A percentile compares a stretch with the other conserved stretches of the same genome.
Evolutionary conservation across 2,888 invertebrate species (phyloP).

Genomic region (Nebria salina): DNA sequence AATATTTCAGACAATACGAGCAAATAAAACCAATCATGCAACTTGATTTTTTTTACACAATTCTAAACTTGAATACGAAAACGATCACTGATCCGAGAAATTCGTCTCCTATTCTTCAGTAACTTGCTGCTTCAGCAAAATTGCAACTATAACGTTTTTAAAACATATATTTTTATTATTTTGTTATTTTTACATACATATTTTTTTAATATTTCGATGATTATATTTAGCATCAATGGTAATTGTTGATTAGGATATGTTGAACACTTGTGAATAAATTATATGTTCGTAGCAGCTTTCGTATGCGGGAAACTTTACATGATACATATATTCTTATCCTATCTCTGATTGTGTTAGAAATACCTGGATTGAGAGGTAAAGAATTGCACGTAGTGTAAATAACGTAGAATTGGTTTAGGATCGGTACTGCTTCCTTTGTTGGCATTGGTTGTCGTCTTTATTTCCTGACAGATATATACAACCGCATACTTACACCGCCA

Average conservation of each 20-base stretch:
- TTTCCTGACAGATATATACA: neutral
- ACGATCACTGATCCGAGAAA: no score
- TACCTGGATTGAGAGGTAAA: neutral
- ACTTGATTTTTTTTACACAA: neutral
- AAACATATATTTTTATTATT: no score
- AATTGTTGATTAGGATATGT: no score
- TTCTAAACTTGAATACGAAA: no score
- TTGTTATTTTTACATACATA: no score
- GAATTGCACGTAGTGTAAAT: neutral
- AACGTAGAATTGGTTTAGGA: neutral
- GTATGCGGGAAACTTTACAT: neutral
- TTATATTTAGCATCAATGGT: no score
- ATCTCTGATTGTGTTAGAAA: neutral
- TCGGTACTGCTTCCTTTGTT: neutral
- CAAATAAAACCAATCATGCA: conserved; percentile 39
- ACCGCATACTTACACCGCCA: no score
- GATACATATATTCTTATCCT: neutral
- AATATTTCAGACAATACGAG: conserved; percentile 37
- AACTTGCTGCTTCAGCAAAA: no score
- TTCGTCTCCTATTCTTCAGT: no score
- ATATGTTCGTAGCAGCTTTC: neutral
- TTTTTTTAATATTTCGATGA: no score
- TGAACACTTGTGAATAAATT: neutral
- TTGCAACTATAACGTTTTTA: no score
- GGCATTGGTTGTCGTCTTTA: conserved; percentile 22